Base-by-base conservation (phyloP, 1,140 invertebrate genomes). In the Eufriesea mexicana region DNA sequence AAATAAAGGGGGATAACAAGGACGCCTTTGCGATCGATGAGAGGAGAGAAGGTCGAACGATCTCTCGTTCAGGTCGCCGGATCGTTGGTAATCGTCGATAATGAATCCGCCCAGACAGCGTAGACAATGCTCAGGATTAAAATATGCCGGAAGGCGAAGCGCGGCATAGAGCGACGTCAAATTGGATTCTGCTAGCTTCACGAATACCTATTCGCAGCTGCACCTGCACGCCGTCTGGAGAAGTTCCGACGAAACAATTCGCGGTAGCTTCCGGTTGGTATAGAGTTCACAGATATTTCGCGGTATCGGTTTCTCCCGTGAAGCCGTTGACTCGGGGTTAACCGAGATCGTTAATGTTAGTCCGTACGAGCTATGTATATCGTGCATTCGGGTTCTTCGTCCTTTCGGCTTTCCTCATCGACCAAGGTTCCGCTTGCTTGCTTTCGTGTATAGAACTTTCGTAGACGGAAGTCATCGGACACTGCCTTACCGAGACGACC, bases 271-370 rank as follows among this genome's bases (percentile, higher is more conserved):
- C 73, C 66, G 84, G 62, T 66, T 70, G 20, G 45, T 66, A 59
- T 77, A 66, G 74, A 89, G 77, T 86, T 86, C 57, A 51, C 55
- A 85, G 87, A 86, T 87, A 89, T 89, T 89, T 89, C 81, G 86
- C 81, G 51, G 76, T 70, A 83, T 89, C 84, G 87, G 77, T 81
- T 80, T 78, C 78, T 74, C 61, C 59, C 23, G 68, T 68, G 76
- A 77, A 59, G 64, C 76, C 66, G 54, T 79, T 59, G 78, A 57
- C 62, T n/a, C 61, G 47, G 71, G 85, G 82, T 89, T 82, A 89
- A 86, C 78, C 74, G 51, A 72, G 77, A 61, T 86, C 66, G 77
- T 85, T 89, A 87, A 89, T 84, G 85, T 79, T 85, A 71, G 83
- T 71, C 79, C 73, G 72, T 70, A 55, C 72, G 79, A 59, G 57